A percentile compares a stretch with the other conserved stretches of the same genome.
Conservation (phyloP, 2,797 vertebrate genomes). For the Spondyliosoma cantharus region DNA sequence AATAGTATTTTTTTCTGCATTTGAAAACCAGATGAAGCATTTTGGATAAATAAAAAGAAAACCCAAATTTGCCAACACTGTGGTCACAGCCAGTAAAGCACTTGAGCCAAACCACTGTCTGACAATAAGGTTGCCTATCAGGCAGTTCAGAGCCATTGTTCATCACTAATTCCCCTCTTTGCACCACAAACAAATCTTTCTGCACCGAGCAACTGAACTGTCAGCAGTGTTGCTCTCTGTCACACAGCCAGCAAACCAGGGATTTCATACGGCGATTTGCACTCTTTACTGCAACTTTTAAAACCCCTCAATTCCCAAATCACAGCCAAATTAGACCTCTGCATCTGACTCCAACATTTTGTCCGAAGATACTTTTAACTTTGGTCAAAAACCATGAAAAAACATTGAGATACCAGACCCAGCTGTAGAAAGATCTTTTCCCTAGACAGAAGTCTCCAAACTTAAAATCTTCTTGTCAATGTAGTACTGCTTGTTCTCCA, state of each 20-base stretch:
- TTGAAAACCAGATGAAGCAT: neutral
- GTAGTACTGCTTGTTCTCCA: conserved; percentile 7
- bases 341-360: neutral
- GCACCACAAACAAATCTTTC: conserved; percentile 64
- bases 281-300: neutral
- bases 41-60: neutral
- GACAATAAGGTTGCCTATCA: conserved; percentile 74
- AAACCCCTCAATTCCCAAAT: neutral
- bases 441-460: neutral
- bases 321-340: neutral
- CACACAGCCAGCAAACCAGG: conserved; percentile 36
- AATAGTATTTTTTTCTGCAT: neutral
- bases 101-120: conserved; percentile 47
- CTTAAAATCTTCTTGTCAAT: conserved; percentile 13
- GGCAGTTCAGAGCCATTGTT: conserved; percentile 76
- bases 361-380: neutral
- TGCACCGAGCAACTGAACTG: conserved; percentile 69
- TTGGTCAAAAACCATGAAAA: neutral
- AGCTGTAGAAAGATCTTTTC: conserved; percentile 1
- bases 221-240: conserved; percentile 76
- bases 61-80: neutral
- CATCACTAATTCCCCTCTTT: conserved; percentile 68
- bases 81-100: conserved; percentile 46
- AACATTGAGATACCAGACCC: neutral
- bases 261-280: conserved; percentile 14